Percentiles rank a stretch among this genome's conserved stretches.
Conservation (phyloP, 2,888 invertebrate species). For the Lagria hirta region DNA sequence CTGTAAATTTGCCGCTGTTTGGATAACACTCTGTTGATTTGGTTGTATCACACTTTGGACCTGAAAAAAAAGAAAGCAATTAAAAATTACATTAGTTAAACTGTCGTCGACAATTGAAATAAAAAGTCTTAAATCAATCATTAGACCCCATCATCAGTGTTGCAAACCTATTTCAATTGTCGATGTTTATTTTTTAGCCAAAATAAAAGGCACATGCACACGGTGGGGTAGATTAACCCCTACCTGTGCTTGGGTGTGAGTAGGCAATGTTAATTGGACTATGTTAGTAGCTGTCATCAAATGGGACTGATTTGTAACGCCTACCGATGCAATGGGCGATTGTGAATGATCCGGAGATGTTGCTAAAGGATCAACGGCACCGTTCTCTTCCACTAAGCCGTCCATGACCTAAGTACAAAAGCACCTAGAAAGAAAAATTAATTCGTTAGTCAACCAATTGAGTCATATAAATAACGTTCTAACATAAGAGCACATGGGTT, state of each 20-base stretch:
- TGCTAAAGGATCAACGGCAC: slow-evolving; percentile 64
- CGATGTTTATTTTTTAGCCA: too few relatives aligned
- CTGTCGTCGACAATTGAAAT: too few relatives aligned
- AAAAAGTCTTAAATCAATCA: too few relatives aligned
- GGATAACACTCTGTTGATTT: slow-evolving; percentile 94
- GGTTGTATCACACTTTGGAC: slow-evolving; percentile 96
- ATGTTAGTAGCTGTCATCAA: slow-evolving; percentile 70
- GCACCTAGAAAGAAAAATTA: slow-evolving; percentile 44
- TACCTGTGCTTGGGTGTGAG: slow-evolving; percentile 65
- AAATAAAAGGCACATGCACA: slow-evolving; percentile 42
- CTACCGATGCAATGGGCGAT: slow-evolving; percentile 61
- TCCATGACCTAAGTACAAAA: slow-evolving; percentile 69
- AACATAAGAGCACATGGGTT: too few relatives aligned
- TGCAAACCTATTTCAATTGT: too few relatives aligned
- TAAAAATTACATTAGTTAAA: too few relatives aligned
- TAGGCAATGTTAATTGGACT: slow-evolving; percentile 80
- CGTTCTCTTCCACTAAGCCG: slow-evolving; percentile 92
- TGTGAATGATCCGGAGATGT: slow-evolving; percentile 59
- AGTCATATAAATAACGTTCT: too few relatives aligned
- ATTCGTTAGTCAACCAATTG: too few relatives aligned
- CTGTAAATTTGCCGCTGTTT: slow-evolving; percentile 84
- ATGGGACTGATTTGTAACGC: slow-evolving; percentile 55
- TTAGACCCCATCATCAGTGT: too few relatives aligned
- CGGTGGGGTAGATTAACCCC: slow-evolving; percentile 36
- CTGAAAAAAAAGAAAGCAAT: too few relatives aligned